Base-by-base conservation (phyloP, 1,140 invertebrate species). In the Phymastichus coffea region DNA sequence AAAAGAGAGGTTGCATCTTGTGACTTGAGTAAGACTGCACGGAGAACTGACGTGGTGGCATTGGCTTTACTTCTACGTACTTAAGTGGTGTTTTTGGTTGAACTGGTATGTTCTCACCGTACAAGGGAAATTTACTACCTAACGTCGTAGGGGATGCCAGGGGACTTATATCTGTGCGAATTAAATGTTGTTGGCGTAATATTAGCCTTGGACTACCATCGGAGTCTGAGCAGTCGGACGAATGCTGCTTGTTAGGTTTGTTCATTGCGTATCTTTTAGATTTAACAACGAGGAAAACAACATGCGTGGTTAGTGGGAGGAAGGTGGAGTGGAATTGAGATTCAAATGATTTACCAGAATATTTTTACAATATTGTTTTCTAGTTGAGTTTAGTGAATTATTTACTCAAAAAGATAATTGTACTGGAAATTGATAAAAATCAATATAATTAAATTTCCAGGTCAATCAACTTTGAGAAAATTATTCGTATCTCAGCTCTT, bases 131-230 rank as follows among this genome's bases (percentile, higher is more conserved):
- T 44, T 67, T 68, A 9, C 43, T 60, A 38, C 65, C 66, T n/a
- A 74, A 26, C 12, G 47, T 59, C 19, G 71, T 69, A 1, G 68
- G 64, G 7, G 66, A 65, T 33, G 41, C 30, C 8, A 38, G 35
- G 10, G 65, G 62, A 56, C 48, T 51, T 12, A 33, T n/a, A n/a
- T 40, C 37, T n/a, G n/a, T n/a, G n/a, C n/a, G n/a, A n/a, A n/a
- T n/a, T n/a, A n/a, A n/a, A 23, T 59, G 30, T 10, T 33, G 35
- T 64, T 37, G 68, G 66, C 26, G 57, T 17, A 69, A 51, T 49
- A 67, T 57, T n/a, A 70, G 25, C 22, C 70, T 66, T 35, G 64
- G 48, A 63, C 69, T 72, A 51, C 71, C 66, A 28, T 78, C 75
- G 63, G 65, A 52, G 49, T 75, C 70, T 40, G 67, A 68, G 63